phyloP scores from a whole-genome alignment of 2,888 invertebrate species.

The Caenorhabditis becei region DNA sequence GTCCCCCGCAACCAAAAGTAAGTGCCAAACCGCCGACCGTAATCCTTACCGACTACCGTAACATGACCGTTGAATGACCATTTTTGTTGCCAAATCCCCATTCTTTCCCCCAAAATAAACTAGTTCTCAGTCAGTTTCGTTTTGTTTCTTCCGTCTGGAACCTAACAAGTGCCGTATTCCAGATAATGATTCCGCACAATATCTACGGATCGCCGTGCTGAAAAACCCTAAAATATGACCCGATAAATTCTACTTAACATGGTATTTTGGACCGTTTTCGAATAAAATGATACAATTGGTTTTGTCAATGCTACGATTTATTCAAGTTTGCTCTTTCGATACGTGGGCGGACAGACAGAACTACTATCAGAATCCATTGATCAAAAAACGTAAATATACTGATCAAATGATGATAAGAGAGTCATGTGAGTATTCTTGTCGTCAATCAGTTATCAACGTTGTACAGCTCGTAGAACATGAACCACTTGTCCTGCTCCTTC shows the following conservation, averaged over 20 bases:
- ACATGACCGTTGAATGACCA: constrained; percentile 40
- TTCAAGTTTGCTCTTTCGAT: too few species aligned
- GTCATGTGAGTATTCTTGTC: constrained; percentile 17
- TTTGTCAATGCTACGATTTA: too few species aligned
- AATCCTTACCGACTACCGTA: constrained; percentile 56
- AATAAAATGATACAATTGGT: not conserved
- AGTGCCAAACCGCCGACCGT: constrained; percentile 49
- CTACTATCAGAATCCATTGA: constrained; percentile 3
- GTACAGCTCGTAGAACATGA: constrained; percentile 59
- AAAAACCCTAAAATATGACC: constrained; percentile 11
- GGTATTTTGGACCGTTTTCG: too few species aligned
- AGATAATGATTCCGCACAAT: constrained; percentile 56
- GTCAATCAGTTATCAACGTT: constrained; percentile 30
- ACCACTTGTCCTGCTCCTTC: constrained; percentile 46
- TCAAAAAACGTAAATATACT: constrained; percentile 1
- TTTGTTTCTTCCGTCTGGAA: constrained; percentile 5
- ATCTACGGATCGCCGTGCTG: constrained; percentile 63
- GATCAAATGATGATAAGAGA: constrained; percentile 25
- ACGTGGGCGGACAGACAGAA: not conserved
- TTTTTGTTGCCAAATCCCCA: constrained; percentile 14
- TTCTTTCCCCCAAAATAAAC: constrained; percentile 44
- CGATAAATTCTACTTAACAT: too few species aligned
- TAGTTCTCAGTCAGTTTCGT: not conserved
- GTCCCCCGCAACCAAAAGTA: constrained; percentile 61
- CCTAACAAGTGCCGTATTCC: constrained; percentile 26